Percentiles rank a stretch among this genome's conserved stretches.
Evolutionary conservation across 2,888 invertebrate genomes (phyloP).

Genomic region (Tetheella fluctuosa): DNA sequence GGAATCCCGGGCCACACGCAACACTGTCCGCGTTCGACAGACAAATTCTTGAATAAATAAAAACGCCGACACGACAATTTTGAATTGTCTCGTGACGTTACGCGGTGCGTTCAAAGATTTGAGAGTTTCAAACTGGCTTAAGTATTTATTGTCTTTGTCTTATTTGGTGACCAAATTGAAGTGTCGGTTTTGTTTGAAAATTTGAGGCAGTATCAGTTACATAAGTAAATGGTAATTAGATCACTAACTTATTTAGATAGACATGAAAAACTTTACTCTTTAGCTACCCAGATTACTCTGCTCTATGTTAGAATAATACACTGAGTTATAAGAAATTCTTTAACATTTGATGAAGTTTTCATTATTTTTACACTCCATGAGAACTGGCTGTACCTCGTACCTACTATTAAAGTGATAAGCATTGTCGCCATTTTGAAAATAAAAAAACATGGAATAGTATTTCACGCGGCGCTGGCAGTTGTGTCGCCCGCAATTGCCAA

Average conservation of each 20-base stretch:
- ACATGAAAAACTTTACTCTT: no score
- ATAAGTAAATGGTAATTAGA: no score
- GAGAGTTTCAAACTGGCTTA: not conserved
- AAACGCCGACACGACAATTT: constrained; percentile 32
- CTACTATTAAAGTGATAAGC: not conserved
- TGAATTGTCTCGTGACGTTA: not conserved
- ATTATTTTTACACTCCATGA: not conserved
- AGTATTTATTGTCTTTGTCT: no score
- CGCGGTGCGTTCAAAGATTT: constrained; percentile 30
- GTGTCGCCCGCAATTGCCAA: constrained; percentile 7
- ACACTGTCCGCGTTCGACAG: constrained; percentile 25
- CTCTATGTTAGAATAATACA: no score
- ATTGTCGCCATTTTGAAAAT: not conserved
- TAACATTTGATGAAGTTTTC: not conserved
- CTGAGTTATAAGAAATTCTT: no score
- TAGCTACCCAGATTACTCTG: no score
- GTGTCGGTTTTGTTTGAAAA: not conserved
- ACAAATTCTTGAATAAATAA: constrained; percentile 36
- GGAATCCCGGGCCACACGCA: constrained; percentile 47
- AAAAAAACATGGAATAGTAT: not conserved
- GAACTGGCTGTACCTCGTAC: not conserved
- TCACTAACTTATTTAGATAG: no score
- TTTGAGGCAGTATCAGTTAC: no score
- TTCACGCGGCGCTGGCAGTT: constrained; percentile 2
- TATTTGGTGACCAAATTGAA: not conserved